Base-by-base conservation (phyloP, 2,888 invertebrate species). In the Phrixothrix hirtus region DNA sequence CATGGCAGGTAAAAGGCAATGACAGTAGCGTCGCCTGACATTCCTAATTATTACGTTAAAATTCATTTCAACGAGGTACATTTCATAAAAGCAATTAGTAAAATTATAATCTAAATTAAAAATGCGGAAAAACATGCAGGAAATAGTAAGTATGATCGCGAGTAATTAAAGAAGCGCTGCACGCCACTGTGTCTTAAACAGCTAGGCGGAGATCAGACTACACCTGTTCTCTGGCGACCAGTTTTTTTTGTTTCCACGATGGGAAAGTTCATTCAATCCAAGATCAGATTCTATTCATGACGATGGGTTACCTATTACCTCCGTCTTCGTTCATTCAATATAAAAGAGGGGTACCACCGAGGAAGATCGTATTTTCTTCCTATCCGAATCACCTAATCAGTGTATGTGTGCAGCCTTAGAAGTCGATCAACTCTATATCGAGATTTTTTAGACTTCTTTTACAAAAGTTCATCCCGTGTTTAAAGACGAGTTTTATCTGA, bases 211-310 rank as follows among this genome's bases (percentile, higher is more conserved):
- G 64, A 65, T 64, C 65, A 65, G 65, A 65, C 66, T 68, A 68
- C 68, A 68, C 68, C 68, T 68, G 68, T 67, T 66, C 65, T 62
- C 51, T 55, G 62, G 60, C 63, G 63, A 67, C 65, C 62, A 59
- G 62, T 66, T 67, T 64, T 59, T 60, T 63, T 58, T 57, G 50
- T 61, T 65, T 62, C 58, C 59, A 60, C 57, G 62, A 66, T 67
- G 68, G 68, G 66, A 64, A 67, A 68, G 68, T 68, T 68, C 68
- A 67, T 68, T 68, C 68, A 68, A 65, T 68, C 63, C 55, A 27
- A 43, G 47, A 36, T 49, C 53, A 49, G 50, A 48, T 59, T 52
- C 52, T 61, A 64, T 64, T 64, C 62, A 62, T 61, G 50, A 49
- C 57, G 53, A 49, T 56, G 48, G 50, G 30, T 26, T 25, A 42